phyloP scores from a whole-genome alignment of 1,140 invertebrate species.

The Chelonus insularis region DNA sequence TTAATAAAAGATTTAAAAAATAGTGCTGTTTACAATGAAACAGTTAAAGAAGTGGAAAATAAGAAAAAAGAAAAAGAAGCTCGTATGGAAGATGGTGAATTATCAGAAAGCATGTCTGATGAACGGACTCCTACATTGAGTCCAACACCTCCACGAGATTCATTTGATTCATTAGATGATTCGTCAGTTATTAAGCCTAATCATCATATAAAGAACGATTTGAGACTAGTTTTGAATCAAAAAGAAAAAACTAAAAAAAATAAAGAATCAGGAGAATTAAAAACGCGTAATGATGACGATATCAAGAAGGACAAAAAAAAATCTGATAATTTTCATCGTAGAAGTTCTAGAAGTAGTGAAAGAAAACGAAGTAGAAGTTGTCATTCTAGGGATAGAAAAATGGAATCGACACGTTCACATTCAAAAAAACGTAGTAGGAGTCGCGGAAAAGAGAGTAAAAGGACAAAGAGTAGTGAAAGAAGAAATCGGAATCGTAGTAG shows the following conservation, averaged over 20 bases:
- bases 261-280: constrained; percentile 45
- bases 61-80: constrained; percentile 66
- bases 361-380: constrained; percentile 39
- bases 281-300: constrained; percentile 45
- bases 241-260: constrained; percentile 58
- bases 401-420: constrained; percentile 32
- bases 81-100: constrained; percentile 67
- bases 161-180: constrained; percentile 16
- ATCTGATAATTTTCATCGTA: constrained; percentile 34
- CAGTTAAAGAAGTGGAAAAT: constrained; percentile 68
- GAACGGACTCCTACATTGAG: constrained; percentile 56
- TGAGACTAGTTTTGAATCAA: constrained; percentile 55
- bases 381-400: constrained; percentile 42
- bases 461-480: constrained; percentile 45
- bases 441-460: constrained; percentile 39
- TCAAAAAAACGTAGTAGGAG: constrained; percentile 42
- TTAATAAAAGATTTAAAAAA: constrained; percentile 70
- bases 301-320: constrained; percentile 37
- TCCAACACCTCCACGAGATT: constrained; percentile 41
- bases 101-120: constrained; percentile 63
- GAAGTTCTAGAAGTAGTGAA: constrained; percentile 38
- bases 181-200: constrained; percentile 3
- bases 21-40: constrained; percentile 68
- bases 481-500: constrained; percentile 48
- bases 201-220: constrained; percentile 50